Evolutionary conservation across 2,888 invertebrate species (phyloP).

Genomic region (Macaria liturata): DNA sequence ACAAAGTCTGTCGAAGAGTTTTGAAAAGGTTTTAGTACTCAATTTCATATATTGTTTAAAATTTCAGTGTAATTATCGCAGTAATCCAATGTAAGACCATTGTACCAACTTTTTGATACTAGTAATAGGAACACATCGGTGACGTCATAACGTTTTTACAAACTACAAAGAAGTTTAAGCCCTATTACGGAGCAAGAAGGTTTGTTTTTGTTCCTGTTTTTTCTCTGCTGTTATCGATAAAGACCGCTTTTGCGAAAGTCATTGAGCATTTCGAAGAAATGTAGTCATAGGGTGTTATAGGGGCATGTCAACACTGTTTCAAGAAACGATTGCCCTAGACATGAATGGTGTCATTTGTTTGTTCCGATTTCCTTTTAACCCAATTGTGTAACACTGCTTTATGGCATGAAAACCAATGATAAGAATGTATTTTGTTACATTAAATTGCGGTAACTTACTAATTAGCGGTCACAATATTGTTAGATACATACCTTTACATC

Average conservation of each 20-base stretch:
- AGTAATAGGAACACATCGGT: not conserved
- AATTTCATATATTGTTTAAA: too few relatives aligned
- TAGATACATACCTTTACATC: too few relatives aligned
- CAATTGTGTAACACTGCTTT: constrained; percentile 14
- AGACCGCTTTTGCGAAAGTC: constrained; percentile 30
- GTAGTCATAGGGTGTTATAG: constrained; percentile 41
- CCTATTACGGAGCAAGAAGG: not conserved
- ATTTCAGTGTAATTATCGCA: too few relatives aligned
- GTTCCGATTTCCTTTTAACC: constrained; percentile 17
- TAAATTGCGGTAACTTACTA: too few relatives aligned
- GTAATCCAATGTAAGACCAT: too few relatives aligned
- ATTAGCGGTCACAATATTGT: too few relatives aligned
- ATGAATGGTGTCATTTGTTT: constrained; percentile 33
- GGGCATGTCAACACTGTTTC: constrained; percentile 48
- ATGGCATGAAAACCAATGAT: constrained; percentile 8
- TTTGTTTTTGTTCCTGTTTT: not conserved
- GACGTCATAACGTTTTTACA: not conserved
- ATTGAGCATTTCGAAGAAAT: constrained; percentile 47
- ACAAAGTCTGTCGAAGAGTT: too few relatives aligned
- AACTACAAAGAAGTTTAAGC: not conserved
- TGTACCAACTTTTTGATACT: constrained; percentile 2
- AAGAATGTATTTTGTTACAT: not conserved
- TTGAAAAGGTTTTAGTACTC: too few relatives aligned
- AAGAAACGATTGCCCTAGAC: constrained; percentile 41
- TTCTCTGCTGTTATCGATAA: constrained; percentile 24